phyloP scores from a whole-genome alignment of 2,888 invertebrate species.

The Pseudeuparius sepicola region DNA sequence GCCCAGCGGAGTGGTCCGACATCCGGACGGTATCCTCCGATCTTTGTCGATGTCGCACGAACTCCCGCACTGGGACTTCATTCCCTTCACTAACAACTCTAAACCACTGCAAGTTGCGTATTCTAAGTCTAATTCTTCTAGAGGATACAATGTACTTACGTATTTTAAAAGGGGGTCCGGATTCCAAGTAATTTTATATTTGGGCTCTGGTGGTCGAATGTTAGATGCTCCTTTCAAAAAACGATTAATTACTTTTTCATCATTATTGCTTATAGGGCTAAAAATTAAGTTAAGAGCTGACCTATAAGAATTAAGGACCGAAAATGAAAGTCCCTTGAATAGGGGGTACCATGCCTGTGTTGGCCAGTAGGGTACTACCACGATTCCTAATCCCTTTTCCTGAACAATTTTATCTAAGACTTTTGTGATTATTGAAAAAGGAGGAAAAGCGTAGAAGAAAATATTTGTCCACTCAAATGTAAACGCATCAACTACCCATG shows the following conservation, averaged over 20 bases:
- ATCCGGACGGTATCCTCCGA: no score
- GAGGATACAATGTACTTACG: neutral
- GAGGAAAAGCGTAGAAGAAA: no score
- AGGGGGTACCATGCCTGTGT: neutral
- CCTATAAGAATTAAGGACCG: conserved; percentile 2
- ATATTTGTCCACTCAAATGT: conserved; percentile 14
- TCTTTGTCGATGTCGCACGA: no score
- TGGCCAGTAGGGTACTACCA: conserved; percentile 5
- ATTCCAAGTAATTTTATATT: conserved; percentile 8
- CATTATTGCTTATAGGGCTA: conserved; percentile 6
- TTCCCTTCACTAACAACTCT: no score
- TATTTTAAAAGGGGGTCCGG: neutral
- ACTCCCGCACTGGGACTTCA: no score
- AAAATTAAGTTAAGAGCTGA: neutral
- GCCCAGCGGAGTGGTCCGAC: no score
- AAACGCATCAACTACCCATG: conserved; percentile 15
- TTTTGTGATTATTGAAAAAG: conserved; percentile 7
- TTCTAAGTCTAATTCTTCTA: neutral
- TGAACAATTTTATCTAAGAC: conserved; percentile 8
- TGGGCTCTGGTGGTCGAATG: conserved; percentile 6
- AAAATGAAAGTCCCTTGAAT: conserved; percentile 1
- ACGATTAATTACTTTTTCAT: conserved; percentile 6
- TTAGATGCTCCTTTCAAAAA: conserved; percentile 5
- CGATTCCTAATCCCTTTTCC: conserved; percentile 5
- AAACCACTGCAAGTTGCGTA: no score